Conservation (phyloP, 2,797 vertebrate species). For the Nannoperca australis region DNA sequence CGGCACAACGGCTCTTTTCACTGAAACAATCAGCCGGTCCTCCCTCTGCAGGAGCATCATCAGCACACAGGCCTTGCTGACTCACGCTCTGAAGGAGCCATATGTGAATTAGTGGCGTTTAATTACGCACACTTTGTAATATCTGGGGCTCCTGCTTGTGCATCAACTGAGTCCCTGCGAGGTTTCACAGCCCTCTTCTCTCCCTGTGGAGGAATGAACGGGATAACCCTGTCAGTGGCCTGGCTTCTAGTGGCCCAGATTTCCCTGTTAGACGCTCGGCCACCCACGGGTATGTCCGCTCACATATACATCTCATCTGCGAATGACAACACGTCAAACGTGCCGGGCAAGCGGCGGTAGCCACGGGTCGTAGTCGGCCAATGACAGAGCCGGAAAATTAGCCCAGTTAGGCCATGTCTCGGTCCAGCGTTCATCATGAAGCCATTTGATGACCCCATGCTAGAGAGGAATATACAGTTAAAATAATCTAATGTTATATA, state of each 20-base stretch:
- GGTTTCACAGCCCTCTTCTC: slow-evolving; percentile 28
- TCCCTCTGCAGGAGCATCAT: slow-evolving; percentile 45
- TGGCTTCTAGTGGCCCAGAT: slow-evolving; percentile 63
- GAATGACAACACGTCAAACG: slow-evolving; percentile 59
- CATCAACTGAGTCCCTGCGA: slow-evolving; percentile 30
- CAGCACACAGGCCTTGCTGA: slow-evolving; percentile 72
- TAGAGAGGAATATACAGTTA: not conserved
- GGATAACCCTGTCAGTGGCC: slow-evolving; percentile 50
- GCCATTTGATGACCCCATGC: slow-evolving; percentile 17
- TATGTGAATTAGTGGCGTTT: slow-evolving; percentile 53
- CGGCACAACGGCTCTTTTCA: slow-evolving; percentile 63
- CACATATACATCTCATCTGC: slow-evolving; percentile 20
- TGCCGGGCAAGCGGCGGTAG: slow-evolving; percentile 23
- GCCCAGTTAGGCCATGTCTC: slow-evolving; percentile 66
- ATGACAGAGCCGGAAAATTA: slow-evolving; percentile 61
- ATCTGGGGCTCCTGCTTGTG: slow-evolving; percentile 41
- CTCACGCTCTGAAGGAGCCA: slow-evolving; percentile 65
- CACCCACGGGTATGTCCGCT: slow-evolving; percentile 46
- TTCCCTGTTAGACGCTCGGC: slow-evolving; percentile 46
- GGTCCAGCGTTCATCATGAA: slow-evolving; percentile 30
- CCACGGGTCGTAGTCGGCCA: slow-evolving; percentile 42
- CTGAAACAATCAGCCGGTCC: slow-evolving; percentile 26
- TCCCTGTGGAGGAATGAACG: not conserved
- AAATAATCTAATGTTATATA: not conserved
- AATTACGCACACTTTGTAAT: slow-evolving; percentile 61